Evolutionary conservation across 2,797 vertebrate species (phyloP), one percentile per base, ranked within the genome.

Genomic region (Melopsittacus undulatus): DNA sequence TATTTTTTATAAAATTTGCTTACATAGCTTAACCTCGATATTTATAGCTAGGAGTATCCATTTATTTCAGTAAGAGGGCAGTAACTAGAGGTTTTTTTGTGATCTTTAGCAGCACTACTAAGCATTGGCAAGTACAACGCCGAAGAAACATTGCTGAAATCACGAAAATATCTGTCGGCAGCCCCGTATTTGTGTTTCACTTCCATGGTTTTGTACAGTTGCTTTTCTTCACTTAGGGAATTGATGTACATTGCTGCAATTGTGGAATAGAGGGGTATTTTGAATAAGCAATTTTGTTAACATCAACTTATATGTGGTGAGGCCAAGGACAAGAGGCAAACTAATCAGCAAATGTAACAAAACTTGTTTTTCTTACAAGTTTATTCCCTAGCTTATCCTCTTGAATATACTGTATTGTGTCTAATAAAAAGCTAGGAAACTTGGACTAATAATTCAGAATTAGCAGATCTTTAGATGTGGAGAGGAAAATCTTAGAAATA

Each of bases 301-400:
- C 26, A 18, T 48, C 32, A 36, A 46, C 10, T 42, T 66, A 36
- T 21, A 75, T 38, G 18, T 79, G 26, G 8, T 75, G 26, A 72
- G 83, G 78, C 6, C 23, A 81, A 75, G 18, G 32, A 74, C 52
- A 5, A 48, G 20, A 84, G 63, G 12, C 6, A 68, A 86, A 70
- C 7, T 59, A 45, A 56, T 18, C 8, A 5, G 26, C 15, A 72
- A 45, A 40, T 0, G 0, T 59, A 69, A 43, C 7, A 56, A 75
- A 90, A 40, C 4, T 43, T 51, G 6, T 26, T 3, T 73, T 52
- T 75, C 20, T 59, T 40, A 21, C 5, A 62, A 42, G 16, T 74
- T 81, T 66, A 61, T 79, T 42, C 10, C 8, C 14, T n/a, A 11
- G 12, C 10, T 78, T 79, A 64, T 40, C 19, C 13, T 24, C 20